Conservation (phyloP, 1,140 invertebrate species). For the Drosophila virilis region DNA sequence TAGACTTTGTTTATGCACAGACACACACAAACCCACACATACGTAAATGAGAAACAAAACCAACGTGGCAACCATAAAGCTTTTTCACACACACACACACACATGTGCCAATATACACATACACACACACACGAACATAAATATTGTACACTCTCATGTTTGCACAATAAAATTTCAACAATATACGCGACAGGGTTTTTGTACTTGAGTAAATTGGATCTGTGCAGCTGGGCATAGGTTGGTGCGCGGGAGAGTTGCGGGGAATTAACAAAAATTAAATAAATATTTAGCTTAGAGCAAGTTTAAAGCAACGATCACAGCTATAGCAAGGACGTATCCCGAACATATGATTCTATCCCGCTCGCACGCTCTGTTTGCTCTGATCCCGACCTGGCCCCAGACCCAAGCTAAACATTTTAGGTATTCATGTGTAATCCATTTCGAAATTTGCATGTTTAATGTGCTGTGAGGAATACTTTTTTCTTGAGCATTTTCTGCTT, state of each 20-base stretch:
- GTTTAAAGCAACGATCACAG: constrained; percentile 35
- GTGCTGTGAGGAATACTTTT: constrained; percentile 40
- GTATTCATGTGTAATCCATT: constrained; percentile 60
- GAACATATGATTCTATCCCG: background rate
- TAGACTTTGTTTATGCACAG: constrained; percentile 48
- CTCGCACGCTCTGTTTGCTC: background rate
- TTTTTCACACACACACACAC: constrained; percentile 35
- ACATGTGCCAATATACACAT: constrained; percentile 19
- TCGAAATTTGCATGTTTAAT: constrained; percentile 63
- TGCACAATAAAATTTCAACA: constrained; percentile 81
- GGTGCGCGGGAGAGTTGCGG: background rate
- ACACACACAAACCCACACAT: constrained; percentile 5
- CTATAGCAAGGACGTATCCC: constrained; percentile 2
- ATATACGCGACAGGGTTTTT: constrained; percentile 77
- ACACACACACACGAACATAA: constrained; percentile 7
- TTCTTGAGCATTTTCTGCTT: background rate
- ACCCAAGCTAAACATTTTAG: constrained; percentile 38
- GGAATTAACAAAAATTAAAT: constrained; percentile 71
- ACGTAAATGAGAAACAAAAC: constrained; percentile 62
- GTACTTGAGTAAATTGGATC: constrained; percentile 81
- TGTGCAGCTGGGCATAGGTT: constrained; percentile 56
- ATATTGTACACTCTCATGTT: constrained; percentile 63
- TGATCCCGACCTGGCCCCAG: constrained; percentile 11
- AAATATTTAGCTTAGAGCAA: constrained; percentile 77
- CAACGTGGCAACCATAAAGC: constrained; percentile 79